Evolutionary conservation across 2,113 vertebrate species (phyloP), one percentile per base, ranked within the genome.

Genomic region (Antechinus stuartii): DNA sequence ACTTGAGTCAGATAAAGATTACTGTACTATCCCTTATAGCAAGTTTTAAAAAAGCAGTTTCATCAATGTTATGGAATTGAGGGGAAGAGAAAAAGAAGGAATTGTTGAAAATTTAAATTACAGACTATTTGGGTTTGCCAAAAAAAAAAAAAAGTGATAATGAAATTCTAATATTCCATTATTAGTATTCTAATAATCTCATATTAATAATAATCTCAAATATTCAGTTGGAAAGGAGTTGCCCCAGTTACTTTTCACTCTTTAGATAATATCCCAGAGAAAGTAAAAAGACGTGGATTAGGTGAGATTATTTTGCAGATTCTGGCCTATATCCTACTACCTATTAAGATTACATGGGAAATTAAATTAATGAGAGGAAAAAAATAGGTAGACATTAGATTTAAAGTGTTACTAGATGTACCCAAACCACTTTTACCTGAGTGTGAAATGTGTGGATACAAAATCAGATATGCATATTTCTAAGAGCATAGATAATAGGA

Each of bases 1-100:
- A 96, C 90, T 96, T 97, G 97, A 97, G 93, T 97, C 93, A 96
- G 97, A 97, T 97, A 97, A 98, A 97, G 95, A 96, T 96, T 97
- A 94, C 54, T 92, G 96, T 95, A 97, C 97, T 98, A 95, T 97
- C 97, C 55, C 98, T 98, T 97, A 97, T 96, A 98, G 90, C 61
- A 96, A 16, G 97, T 92, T 91, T 97, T 97, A 95, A 97, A 98
- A 98, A 98, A 97, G 94, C 76, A 96, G 57, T 96, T 97, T 96
- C 97, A 94, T 96, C 9, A 7, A 25, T 23, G 25, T 56, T 56
- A 26, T 24, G 55, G 55, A 26, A 56, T 7, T 56, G 55, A 22
- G 55, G 55, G 24, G 89, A 96, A 92, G 84, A 94, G 57, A 25
- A 2, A 92, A 93, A 95, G 30, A 92, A 97, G 97, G 92, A 91